Base-by-base conservation (phyloP, 2,888 invertebrate species). In the Alviniconcha strummeri region DNA sequence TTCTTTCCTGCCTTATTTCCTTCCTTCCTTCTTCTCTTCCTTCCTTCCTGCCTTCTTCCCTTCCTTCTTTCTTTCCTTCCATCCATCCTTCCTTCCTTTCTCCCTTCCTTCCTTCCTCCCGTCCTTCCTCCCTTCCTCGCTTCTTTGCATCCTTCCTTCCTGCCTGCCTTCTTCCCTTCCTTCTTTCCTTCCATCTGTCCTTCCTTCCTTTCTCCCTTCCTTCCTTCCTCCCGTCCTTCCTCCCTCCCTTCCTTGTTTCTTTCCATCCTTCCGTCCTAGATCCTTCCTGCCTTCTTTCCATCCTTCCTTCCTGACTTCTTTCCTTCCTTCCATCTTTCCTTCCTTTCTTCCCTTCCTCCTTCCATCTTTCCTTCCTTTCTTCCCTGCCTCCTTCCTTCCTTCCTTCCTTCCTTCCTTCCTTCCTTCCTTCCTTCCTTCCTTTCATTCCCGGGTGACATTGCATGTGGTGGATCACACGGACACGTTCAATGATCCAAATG, bases 361-460 rank as follows among this genome's bases (percentile, higher is more conserved):
- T 69, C 17, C 69, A 11, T n/a, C n/a, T 17, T n/a, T 69, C 69
- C 69, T n/a, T n/a, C 69, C 13, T 69, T n/a, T 5, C 69, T 69
- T 69, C 69, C 69, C 15, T 69, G 11, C 69, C 5, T 69, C 69
- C 69, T 69, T 69, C 69, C 69, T 69, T 69, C 69, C 74, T 74
- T 52, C 74, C 74, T 74, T 74, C 74, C 74, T 74, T 74, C 74
- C 74, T 74, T 74, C 74, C 52, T 52, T 74, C 74, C 74, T 74
- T 52, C 74, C 74, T 74, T 52, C 74, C 74, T 74, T 52, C 74
- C 60, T 60, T 60, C 60, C 60, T 60, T 60, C 60, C 13, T 60
- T 60, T 13, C 60, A 11, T 60, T 13, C 60, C 36, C 36, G 36
- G 36, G 36, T 36, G 36, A 36, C 36, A 3, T 36, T 36, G 36